These are phyloP conservation scores for Ichneumoninae sp. DNA, from an alignment of 2,888 invertebrate genomes.

Conservation along the genomic window DNA sequence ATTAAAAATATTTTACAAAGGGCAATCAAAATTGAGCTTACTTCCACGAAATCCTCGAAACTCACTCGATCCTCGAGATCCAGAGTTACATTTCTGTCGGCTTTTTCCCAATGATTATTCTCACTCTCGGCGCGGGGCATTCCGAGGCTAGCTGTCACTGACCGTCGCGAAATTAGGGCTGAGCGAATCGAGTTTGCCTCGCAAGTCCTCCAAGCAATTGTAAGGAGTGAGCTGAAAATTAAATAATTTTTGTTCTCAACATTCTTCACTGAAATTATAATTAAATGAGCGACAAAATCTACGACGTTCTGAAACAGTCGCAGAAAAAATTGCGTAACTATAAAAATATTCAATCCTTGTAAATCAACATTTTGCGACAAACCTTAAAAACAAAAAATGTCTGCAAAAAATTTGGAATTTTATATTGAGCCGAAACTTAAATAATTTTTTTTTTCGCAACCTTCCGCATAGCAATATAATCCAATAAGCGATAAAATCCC, in stretches of 20 bases:
- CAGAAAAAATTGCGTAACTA: too few species aligned
- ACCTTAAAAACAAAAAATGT: too few species aligned
- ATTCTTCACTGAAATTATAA: too few species aligned
- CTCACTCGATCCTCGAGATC: conserved; percentile 63
- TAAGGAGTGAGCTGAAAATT: not conserved
- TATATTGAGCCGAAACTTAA: not conserved
- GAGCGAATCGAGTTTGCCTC: not conserved
- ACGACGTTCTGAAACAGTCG: too few species aligned
- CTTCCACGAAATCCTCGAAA: conserved; percentile 62
- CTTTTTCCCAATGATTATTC: not conserved
- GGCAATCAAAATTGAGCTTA: conserved; percentile 16
- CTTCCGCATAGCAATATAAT: not conserved
- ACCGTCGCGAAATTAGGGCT: not conserved
- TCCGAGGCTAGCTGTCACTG: conserved; percentile 28
- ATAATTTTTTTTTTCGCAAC: not conserved
- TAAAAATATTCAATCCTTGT: too few species aligned
- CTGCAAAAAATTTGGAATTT: too few species aligned
- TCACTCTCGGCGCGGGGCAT: conserved; percentile 20
- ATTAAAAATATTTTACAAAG: not conserved
- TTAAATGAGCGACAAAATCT: too few species aligned
- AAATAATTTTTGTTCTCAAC: not conserved
- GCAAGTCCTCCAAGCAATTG: not conserved
- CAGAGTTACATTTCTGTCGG: conserved; percentile 28
- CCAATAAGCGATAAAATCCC: not conserved
- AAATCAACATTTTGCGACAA: too few species aligned